These are phyloP conservation scores for Rhyacichthys aspro DNA, from an alignment of 2,797 vertebrate genomes.

Conservation along the genomic window DNA sequence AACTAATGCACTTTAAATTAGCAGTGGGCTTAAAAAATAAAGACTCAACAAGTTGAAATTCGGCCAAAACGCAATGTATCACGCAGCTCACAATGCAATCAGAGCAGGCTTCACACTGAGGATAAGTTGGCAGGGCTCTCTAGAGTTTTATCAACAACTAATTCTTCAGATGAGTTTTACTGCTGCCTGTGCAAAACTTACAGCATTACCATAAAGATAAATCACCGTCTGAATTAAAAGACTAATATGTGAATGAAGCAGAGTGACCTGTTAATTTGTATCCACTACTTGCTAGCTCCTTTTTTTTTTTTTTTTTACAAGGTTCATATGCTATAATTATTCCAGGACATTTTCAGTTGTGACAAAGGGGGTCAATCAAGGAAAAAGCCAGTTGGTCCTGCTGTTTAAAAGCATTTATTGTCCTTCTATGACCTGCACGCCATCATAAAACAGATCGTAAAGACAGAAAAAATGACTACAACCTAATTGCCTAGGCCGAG, in stretches of 20 bases:
- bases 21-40: slow-evolving; percentile 2
- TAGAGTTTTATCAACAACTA: slow-evolving; percentile 44
- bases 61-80: slow-evolving; percentile 25
- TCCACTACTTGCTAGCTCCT: too few relatives aligned
- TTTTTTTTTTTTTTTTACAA: too few relatives aligned
- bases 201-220: slow-evolving; percentile 28
- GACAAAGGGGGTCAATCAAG: too few relatives aligned
- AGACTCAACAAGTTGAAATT: slow-evolving; percentile 18
- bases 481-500: too few relatives aligned
- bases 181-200: slow-evolving; percentile 28
- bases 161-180: slow-evolving; percentile 46
- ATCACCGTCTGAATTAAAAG: slow-evolving; percentile 32
- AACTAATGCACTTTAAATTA: slow-evolving; percentile 24
- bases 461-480: too few relatives aligned
- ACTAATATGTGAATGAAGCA: slow-evolving; percentile 28
- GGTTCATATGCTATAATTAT: too few relatives aligned
- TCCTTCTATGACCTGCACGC: too few relatives aligned
- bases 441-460: too few relatives aligned
- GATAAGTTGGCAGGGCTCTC: slow-evolving; percentile 21
- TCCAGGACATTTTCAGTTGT: too few relatives aligned
- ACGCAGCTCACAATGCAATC: slow-evolving; percentile 27
- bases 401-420: too few relatives aligned
- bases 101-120: slow-evolving; percentile 22
- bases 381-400: too few relatives aligned
- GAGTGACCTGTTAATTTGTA: slow-evolving; percentile 23